Conservation (phyloP, 1,140 invertebrate species). For the Platorchestia sp. region DNA sequence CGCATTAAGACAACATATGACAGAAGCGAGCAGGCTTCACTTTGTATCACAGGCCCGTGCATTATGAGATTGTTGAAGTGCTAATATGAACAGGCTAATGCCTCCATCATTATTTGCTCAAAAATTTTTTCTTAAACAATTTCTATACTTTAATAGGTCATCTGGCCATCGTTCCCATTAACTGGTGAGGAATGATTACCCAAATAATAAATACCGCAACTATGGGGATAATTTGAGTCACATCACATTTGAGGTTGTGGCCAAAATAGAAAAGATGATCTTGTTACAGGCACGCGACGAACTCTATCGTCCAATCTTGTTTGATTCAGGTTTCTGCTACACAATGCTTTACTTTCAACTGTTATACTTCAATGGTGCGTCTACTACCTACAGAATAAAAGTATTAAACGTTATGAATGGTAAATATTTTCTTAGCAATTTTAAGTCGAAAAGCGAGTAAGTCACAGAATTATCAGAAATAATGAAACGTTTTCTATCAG, state of each 20-base stretch:
- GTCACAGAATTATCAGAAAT: too few relatives aligned
- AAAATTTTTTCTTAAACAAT: not conserved
- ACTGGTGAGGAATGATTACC: not conserved
- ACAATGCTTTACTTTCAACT: not conserved
- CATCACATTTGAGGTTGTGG: not conserved
- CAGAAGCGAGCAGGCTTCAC: not conserved
- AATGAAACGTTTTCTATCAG: too few relatives aligned
- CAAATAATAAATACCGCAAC: not conserved
- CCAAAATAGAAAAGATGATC: not conserved
- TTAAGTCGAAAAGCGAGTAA: too few relatives aligned
- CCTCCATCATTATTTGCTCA: not conserved
- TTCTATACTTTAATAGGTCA: not conserved
- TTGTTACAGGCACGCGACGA: not conserved
- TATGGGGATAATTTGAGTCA: not conserved
- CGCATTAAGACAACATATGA: slow-evolving; percentile 12
- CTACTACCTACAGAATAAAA: not conserved
- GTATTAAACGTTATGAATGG: not conserved
- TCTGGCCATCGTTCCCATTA: not conserved
- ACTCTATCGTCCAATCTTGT: not conserved
- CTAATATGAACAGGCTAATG: not conserved
- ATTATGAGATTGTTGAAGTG: not conserved
- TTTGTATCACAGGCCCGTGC: not conserved
- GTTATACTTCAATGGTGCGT: not conserved
- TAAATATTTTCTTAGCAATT: not conserved
- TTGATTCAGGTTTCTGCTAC: not conserved